Evolutionary conservation across 2,113 vertebrate species (phyloP).

Genomic region (Andinoacara biseriatus): DNA sequence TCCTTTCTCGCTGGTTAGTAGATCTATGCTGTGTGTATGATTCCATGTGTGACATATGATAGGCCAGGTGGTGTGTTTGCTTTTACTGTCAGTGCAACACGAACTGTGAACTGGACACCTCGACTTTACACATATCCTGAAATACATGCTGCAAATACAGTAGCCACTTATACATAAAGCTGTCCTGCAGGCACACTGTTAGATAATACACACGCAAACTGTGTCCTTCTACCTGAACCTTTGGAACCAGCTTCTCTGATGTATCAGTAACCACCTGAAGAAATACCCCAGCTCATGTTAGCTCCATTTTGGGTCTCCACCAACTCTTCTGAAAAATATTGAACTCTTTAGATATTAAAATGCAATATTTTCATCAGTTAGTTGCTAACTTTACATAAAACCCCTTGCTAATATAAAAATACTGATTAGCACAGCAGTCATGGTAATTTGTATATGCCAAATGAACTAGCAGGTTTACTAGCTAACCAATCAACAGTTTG

Average conservation of each 20-base stretch:
- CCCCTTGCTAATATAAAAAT: too few species aligned
- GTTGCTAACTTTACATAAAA: not conserved
- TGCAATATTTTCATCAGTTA: not conserved
- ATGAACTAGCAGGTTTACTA: not conserved
- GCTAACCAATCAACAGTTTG: not conserved
- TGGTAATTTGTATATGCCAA: not conserved
- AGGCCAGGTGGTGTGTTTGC: conserved; percentile 38
- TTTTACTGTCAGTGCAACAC: conserved; percentile 38
- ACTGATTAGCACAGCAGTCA: too few species aligned
- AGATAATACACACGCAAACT: not conserved
- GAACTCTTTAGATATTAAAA: not conserved
- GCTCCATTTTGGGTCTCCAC: not conserved
- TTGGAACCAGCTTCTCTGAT: not conserved
- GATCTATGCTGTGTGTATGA: conserved; percentile 24
- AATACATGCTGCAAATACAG: not conserved
- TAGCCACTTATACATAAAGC: not conserved
- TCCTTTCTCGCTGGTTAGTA: conserved; percentile 29
- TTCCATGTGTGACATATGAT: conserved; percentile 18
- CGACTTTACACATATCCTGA: conserved; percentile 20
- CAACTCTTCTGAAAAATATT: not conserved
- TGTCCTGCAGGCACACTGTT: not conserved
- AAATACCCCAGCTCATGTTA: not conserved
- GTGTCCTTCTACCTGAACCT: not conserved
- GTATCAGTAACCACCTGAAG: not conserved
- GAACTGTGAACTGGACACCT: conserved; percentile 52